Conservation (phyloP, 2,888 invertebrate species). For the Stratiomys singularior region DNA sequence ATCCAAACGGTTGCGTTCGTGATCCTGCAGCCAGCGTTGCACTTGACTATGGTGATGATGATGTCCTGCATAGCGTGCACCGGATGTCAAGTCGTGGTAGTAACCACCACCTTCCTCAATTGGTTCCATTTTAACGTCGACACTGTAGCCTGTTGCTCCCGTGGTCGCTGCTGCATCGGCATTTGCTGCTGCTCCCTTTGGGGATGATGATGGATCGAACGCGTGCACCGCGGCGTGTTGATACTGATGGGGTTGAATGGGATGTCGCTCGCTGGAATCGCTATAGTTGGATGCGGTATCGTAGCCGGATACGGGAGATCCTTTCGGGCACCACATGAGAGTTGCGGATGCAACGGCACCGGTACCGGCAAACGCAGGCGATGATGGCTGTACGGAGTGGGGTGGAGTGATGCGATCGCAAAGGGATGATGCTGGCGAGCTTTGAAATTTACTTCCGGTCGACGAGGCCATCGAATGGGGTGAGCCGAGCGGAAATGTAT, state of each 20-base stretch:
- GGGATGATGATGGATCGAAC: background rate
- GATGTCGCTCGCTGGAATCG: conserved; percentile 56
- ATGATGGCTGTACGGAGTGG: conserved; percentile 56
- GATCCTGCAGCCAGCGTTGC: conserved; percentile 69
- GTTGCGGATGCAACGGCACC: conserved; percentile 53
- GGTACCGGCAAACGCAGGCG: conserved; percentile 46
- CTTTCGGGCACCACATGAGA: conserved; percentile 65
- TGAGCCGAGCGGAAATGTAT: conserved; percentile 50
- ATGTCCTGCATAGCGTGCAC: conserved; percentile 38
- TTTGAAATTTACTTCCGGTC: conserved; percentile 57
- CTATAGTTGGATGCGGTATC: conserved; percentile 66
- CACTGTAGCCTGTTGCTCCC: conserved; percentile 60
- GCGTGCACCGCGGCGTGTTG: background rate
- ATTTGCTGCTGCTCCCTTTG: no score
- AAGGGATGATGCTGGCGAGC: conserved; percentile 49
- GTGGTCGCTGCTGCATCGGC: no score
- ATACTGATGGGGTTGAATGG: conserved; percentile 28
- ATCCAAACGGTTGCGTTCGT: conserved; percentile 57
- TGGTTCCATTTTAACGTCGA: conserved; percentile 69
- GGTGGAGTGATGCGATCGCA: conserved; percentile 47
- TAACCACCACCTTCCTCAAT: conserved; percentile 68
- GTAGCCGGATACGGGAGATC: conserved; percentile 64
- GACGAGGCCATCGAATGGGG: conserved; percentile 45
- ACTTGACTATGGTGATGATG: conserved; percentile 66
- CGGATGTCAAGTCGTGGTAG: conserved; percentile 65